Base-by-base conservation (phyloP, 2,888 invertebrate species). In the Agrilus cyanescens region DNA sequence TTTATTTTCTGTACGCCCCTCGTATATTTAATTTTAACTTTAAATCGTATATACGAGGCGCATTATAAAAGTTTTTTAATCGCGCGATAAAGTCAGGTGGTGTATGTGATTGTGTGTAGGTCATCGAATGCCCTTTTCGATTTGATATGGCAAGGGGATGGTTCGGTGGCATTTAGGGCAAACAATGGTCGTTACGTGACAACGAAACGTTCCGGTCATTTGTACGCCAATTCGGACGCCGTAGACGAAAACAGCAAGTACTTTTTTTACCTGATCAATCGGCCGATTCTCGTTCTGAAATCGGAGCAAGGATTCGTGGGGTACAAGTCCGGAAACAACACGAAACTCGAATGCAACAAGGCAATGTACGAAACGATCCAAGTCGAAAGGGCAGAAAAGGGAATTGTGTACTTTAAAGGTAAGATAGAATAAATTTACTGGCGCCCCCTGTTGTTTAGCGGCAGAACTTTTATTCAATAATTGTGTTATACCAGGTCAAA, bases 271-370 rank as follows among this genome's bases (percentile, higher is more conserved):
- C 80, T 93, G 59, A 89, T 91, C 62, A 93, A 93, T 73, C 80
- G 88, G 61, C 94, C 95, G 6, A 87, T 93, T 60, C 71, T 96
- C 62, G 91, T 96, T 57, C 72, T 96, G 59, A 90, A 93, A 69
- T 87, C 88, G 62, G 94, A 95, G 62, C 91, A 91, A 68, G 96
- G 96, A 33, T 95, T 93, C 68, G 93, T 96, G 44, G 95, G 95
- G 1, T 87, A 85, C 58, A 93, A 91, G 69, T 76, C 78, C 40
- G 70, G 77, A 1, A 74, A 78, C 31, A 85, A 83, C 57, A 76
- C 82, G 31, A 85, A 86, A 63, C 72, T 94, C 55, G 94, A 95
- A 70, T 95, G 94, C 74, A 95, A 94, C 72, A 93, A 93, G 71
- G 89, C 93, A 47, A 83, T 82, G 53, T 94, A 94, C 63, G 93